Conservation (phyloP, 2,888 invertebrate genomes). For the Clusia tigrina region DNA sequence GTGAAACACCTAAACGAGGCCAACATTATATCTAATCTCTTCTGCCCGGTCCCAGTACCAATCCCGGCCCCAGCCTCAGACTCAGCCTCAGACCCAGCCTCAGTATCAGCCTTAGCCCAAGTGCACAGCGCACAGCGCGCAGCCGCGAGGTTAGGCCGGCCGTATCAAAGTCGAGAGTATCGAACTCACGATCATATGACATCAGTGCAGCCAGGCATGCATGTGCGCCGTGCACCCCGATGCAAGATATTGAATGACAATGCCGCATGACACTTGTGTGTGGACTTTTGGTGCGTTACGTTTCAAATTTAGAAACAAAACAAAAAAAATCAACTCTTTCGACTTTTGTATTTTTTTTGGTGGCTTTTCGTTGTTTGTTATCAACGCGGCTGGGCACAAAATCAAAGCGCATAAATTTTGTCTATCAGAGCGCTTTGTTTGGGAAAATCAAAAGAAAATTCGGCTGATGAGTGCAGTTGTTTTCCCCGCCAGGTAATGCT, state of each 20-base stretch:
- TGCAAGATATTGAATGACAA: background rate
- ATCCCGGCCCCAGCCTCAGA: no score
- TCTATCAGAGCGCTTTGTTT: no score
- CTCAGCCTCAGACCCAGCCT: no score
- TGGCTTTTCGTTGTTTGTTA: no score
- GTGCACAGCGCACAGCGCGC: background rate
- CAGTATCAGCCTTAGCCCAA: no score
- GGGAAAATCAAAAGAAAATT: no score
- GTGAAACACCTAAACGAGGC: background rate
- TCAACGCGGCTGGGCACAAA: background rate
- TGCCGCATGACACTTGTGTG: background rate
- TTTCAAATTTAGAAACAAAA: background rate
- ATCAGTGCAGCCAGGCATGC: background rate
- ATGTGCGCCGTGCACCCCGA: background rate
- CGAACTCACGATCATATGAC: background rate
- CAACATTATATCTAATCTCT: conserved; percentile 6
- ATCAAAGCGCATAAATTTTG: background rate
- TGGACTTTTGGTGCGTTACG: background rate
- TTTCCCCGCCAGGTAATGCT: no score
- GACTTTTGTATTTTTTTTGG: no score
- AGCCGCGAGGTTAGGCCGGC: background rate
- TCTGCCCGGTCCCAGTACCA: no score
- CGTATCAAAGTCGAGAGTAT: background rate
- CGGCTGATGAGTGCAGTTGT: no score
- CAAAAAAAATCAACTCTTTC: no score